Evolutionary conservation across 2,113 vertebrate genomes (phyloP).

Genomic region (Mus musculus): DNA sequence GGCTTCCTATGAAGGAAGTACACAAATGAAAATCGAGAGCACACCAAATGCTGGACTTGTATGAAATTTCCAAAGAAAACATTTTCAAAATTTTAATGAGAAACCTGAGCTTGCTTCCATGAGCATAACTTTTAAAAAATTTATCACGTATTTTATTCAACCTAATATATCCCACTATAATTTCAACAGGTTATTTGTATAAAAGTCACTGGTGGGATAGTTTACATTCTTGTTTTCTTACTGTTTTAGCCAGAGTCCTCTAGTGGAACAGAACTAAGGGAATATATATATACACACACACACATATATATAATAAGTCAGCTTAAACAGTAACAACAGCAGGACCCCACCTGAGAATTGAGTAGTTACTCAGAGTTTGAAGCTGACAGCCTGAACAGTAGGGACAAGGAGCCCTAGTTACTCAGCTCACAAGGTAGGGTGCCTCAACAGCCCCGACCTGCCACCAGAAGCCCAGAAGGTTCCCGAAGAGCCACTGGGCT

Average conservation of each 20-base stretch:
- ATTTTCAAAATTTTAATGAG: conserved; percentile 73
- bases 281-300: not conserved
- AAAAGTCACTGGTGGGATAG: conserved; percentile 53
- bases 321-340: not conserved
- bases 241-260: not conserved
- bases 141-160: conserved; percentile 52
- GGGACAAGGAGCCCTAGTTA: not conserved
- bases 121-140: conserved; percentile 24
- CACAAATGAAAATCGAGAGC: conserved; percentile 63
- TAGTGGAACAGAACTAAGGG: not conserved
- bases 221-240: conserved; percentile 58
- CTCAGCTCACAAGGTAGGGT: not conserved
- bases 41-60: conserved; percentile 40
- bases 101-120: conserved; percentile 62
- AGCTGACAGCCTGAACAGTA: not conserved
- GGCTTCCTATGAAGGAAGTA: conserved; percentile 64
- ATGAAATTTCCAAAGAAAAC: conserved; percentile 76
- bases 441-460: not conserved
- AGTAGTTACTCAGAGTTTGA: not conserved
- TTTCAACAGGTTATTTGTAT: conserved; percentile 46
- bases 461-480: not conserved
- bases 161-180: conserved; percentile 14
- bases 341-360: not conserved
- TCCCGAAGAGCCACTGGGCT: not conserved
- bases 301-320: not conserved